These are phyloP conservation scores for Ptilorrhoa leucosticta DNA, from an alignment of 2,113 vertebrate genomes.

Conservation along the genomic window DNA sequence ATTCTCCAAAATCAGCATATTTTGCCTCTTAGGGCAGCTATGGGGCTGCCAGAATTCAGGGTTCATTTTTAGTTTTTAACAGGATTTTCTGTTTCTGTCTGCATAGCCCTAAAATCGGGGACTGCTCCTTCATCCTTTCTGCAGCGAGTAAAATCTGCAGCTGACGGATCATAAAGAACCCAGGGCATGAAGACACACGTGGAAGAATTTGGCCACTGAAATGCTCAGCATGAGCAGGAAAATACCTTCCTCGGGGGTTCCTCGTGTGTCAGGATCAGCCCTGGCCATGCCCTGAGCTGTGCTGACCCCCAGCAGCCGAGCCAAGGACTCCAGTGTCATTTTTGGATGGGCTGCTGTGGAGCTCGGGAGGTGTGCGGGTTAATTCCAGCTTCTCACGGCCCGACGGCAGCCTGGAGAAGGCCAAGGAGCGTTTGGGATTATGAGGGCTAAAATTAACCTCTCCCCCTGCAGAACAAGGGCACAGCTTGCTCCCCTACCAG, in stretches of 20 bases:
- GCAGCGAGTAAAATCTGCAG: neutral
- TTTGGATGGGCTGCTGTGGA: neutral
- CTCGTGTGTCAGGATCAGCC: neutral
- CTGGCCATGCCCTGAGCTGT: neutral
- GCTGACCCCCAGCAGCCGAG: neutral
- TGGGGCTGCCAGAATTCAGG: neutral
- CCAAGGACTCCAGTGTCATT: neutral
- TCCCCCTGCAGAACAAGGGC: neutral
- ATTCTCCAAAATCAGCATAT: neutral
- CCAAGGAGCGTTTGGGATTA: neutral
- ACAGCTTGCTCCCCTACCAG: neutral
- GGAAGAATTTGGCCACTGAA: neutral
- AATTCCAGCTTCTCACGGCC: neutral
- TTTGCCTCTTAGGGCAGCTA: neutral
- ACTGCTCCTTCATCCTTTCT: neutral
- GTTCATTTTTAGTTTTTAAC: neutral
- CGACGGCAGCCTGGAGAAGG: neutral
- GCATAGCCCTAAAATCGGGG: neutral
- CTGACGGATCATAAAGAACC: neutral
- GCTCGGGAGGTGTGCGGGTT: neutral
- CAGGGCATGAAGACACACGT: rapidly evolving
- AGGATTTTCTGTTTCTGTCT: neutral
- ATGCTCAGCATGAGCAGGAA: neutral
- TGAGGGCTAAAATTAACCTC: conserved; percentile 6
- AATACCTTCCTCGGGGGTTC: neutral